phyloP scores from a whole-genome alignment of 2,113 vertebrate genomes.

The Guaruba guarouba region DNA sequence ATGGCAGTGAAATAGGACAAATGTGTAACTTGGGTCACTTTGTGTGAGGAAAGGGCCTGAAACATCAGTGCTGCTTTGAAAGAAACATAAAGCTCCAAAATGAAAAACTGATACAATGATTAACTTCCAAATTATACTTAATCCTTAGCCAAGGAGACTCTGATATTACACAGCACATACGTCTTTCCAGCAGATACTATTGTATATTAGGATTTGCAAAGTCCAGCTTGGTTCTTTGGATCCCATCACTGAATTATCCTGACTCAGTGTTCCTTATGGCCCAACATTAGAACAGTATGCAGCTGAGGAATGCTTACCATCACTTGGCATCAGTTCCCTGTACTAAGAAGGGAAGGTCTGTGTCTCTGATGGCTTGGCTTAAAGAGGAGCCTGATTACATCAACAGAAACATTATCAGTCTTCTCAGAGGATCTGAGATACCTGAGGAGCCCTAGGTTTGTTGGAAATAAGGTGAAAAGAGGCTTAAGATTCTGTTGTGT shows the following conservation, averaged over 20 bases:
- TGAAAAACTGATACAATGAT: neutral
- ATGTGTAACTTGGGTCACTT: neutral
- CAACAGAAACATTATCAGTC: neutral
- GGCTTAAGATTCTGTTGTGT: neutral
- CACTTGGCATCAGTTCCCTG: accelerated
- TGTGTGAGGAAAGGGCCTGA: neutral
- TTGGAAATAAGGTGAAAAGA: neutral
- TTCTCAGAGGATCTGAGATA: neutral
- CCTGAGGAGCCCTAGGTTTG: neutral
- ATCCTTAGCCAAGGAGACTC: neutral
- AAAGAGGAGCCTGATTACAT: neutral
- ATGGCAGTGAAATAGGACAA: neutral
- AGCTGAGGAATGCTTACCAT: neutral
- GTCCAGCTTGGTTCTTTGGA: neutral
- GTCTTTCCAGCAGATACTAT: neutral
- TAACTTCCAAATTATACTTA: neutral
- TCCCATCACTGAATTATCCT: neutral
- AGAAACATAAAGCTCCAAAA: neutral
- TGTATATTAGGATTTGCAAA: neutral
- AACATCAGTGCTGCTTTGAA: neutral
- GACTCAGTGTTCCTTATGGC: accelerated
- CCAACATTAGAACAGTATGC: neutral
- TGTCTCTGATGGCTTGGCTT: neutral
- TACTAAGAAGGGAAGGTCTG: neutral
- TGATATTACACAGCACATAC: accelerated